Evolutionary conservation across 1,140 invertebrate genomes (phyloP).

Genomic region (Melanaphis sacchari): DNA sequence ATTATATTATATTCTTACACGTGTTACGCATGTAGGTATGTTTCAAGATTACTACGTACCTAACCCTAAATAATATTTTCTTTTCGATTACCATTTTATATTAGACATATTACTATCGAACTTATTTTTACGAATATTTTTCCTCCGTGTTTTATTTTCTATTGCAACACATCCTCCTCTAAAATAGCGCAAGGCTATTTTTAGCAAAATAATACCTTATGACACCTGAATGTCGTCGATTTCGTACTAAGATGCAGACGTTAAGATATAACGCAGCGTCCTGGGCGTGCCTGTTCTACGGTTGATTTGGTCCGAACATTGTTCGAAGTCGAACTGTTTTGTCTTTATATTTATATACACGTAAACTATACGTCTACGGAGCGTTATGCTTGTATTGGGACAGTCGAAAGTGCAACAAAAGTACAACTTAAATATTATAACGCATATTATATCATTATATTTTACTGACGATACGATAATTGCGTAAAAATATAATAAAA

Average conservation of each 20-base stretch:
- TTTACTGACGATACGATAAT: neutral
- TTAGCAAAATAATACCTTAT: too few relatives aligned
- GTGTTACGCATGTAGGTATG: too few relatives aligned
- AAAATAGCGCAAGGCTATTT: too few relatives aligned
- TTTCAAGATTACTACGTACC: neutral
- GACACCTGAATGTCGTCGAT: too few relatives aligned
- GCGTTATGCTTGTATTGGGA: neutral
- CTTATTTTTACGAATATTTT: neutral
- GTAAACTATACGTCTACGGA: neutral
- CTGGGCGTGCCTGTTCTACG: neutral
- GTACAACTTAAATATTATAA: neutral
- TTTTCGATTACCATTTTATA: too few relatives aligned
- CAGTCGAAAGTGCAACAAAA: neutral
- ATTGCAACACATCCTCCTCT: too few relatives aligned
- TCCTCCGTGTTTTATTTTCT: too few relatives aligned
- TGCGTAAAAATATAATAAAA: neutral
- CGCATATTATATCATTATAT: neutral
- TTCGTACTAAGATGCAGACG: too few relatives aligned
- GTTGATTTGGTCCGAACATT: neutral
- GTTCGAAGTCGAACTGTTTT: neutral
- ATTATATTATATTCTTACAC: too few relatives aligned
- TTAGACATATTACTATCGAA: neutral
- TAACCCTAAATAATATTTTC: neutral
- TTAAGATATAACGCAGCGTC: too few relatives aligned
- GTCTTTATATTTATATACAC: neutral